phyloP scores from a whole-genome alignment of 1,140 invertebrate genomes.

The Zaprionus tsacasi region DNA sequence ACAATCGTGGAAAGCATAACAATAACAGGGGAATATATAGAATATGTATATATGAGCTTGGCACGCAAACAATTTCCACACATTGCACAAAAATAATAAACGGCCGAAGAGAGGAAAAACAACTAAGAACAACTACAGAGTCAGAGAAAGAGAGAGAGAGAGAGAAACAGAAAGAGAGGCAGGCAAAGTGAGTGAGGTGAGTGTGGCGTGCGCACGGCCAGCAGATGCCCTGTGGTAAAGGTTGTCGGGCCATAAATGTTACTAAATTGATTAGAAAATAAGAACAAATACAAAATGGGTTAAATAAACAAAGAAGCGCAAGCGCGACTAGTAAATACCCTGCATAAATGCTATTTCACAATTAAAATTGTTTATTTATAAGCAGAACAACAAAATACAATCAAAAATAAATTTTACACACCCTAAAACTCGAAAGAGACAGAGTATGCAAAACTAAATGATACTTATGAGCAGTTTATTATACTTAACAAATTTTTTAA shows the following conservation, averaged over 20 bases:
- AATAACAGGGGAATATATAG: constrained; percentile 28
- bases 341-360: background rate
- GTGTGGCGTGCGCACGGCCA: background rate
- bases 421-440: background rate
- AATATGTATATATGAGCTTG: constrained; percentile 40
- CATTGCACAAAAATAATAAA: constrained; percentile 80
- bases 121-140: constrained; percentile 33
- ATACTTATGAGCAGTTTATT: background rate
- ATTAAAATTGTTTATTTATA: background rate
- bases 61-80: constrained; percentile 79
- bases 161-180: background rate
- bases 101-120: constrained; percentile 17
- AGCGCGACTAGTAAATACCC: background rate
- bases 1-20: constrained; percentile 22
- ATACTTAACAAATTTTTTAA: too few relatives aligned
- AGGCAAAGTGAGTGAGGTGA: background rate
- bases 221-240: background rate
- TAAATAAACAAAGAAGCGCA: background rate
- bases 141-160: background rate
- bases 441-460: background rate
- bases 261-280: constrained; percentile 4
- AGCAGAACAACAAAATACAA: background rate
- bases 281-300: background rate
- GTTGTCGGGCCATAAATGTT: background rate
- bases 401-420: too few relatives aligned